Percentiles rank a stretch among this genome's conserved stretches.
Evolutionary conservation across 2,888 invertebrate genomes (phyloP).

Genomic region (Ptychoptera albimana): DNA sequence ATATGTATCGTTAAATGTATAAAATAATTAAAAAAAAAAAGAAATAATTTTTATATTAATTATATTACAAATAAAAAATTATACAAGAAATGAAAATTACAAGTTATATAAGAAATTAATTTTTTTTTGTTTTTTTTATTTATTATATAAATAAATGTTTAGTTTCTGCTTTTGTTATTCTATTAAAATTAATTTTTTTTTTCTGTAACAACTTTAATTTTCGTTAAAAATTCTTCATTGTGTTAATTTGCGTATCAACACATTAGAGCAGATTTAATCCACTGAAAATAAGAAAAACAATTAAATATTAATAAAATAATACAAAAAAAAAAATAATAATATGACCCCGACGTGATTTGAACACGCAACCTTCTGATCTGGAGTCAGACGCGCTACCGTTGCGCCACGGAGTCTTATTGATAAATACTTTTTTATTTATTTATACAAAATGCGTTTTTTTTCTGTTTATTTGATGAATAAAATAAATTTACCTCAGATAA

Average conservation of each 20-base stretch:
- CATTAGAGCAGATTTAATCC: slow-evolving; percentile 7
- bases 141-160: not conserved
- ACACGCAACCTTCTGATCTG: slow-evolving; percentile 5
- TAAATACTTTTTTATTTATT: too few species aligned
- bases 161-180: not conserved
- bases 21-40: too few species aligned
- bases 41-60: too few species aligned
- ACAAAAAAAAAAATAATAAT: too few species aligned
- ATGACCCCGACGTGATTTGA: slow-evolving; percentile 5
- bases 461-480: not conserved
- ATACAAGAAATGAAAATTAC: too few species aligned
- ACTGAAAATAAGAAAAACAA: slow-evolving; percentile 5
- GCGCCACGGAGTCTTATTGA: slow-evolving; percentile 1
- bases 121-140: too few species aligned
- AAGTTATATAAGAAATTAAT: too few species aligned
- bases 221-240: not conserved
- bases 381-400: slow-evolving; percentile 5
- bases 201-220: too few species aligned
- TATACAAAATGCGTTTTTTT: too few species aligned
- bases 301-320: slow-evolving; percentile 1
- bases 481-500: slow-evolving; percentile 51
- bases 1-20: too few species aligned
- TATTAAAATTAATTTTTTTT: too few species aligned
- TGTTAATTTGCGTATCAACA: not conserved
- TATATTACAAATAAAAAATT: too few species aligned